Base-by-base conservation (phyloP, 2,113 vertebrate species). In the Paraplagusia blochii region DNA sequence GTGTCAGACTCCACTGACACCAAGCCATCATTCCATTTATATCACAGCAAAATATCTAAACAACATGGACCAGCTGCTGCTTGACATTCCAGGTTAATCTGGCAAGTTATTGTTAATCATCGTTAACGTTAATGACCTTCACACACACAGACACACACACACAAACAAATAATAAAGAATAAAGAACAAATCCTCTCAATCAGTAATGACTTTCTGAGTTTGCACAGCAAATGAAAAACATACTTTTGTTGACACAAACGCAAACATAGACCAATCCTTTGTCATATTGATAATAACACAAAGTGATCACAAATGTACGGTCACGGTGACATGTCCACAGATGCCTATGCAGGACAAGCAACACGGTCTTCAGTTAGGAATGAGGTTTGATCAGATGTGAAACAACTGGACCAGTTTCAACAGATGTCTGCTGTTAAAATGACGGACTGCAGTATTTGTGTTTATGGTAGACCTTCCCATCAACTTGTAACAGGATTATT, bases 111-210 rank as follows among this genome's bases (percentile, higher is more conserved):
- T 44, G 62, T 68, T 56, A n/a, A 65, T 76, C 66, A 39, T 57
- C 66, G 69, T 79, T 82, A 74, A 74, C 75, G 79, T 77, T 65
- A 74, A 47, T 69, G 54, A 74, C 66, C 71, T 53, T 60, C 76
- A 77, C 73, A 72, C 72, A 79, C 61, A 58, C n/a, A 55, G 75
- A 77, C 79, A 62, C 58, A 76, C 80, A 64, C 72, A 53, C 45
- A 47, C 49, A 49, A 67, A 80, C 69, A 46, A 34, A 77, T 72
- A 64, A 66, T 80, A 74, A 81, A 44, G 66, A 66, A 79, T 74
- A 67, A 29, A 56, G 54, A 55, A 66, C 64, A 78, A 58, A 83
- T 82, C 75, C 17, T 80, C 80, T 71, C 8, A 33, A 46, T 45
- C 68, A 51, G 70, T 82, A 80, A 76, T 51, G 51, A 46, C 54